These are phyloP conservation scores for Clunio marinus DNA, from an alignment of 2,888 invertebrate genomes.

Conservation along the genomic window DNA sequence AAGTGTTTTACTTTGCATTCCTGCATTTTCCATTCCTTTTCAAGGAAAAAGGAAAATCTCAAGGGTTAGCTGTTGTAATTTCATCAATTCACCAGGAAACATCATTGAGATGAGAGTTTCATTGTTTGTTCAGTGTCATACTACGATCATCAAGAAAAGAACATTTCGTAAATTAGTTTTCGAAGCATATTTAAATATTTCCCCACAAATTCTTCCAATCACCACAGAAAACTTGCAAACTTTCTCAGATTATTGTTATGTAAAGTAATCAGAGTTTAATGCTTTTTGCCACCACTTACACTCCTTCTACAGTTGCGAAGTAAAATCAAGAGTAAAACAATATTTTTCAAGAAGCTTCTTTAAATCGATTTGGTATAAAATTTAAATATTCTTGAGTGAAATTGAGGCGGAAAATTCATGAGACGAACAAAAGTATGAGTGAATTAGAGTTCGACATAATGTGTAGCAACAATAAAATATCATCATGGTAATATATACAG, in stretches of 20 bases:
- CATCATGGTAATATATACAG: too few species aligned
- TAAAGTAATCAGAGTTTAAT: slow-evolving; percentile 18
- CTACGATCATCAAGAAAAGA: neutral
- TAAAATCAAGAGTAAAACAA: neutral
- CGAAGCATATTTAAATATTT: neutral
- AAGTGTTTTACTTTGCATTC: neutral
- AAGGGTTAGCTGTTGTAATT: neutral
- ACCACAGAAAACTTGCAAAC: slow-evolving; percentile 17
- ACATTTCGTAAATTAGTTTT: neutral
- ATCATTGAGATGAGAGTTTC: neutral
- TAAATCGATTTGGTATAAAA: slow-evolving; percentile 19
- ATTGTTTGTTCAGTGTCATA: neutral
- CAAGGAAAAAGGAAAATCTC: too few species aligned
- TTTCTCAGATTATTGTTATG: slow-evolving; percentile 18
- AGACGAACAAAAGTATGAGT: too few species aligned
- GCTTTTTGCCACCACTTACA: neutral
- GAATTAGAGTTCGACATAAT: too few species aligned
- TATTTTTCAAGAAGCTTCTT: neutral
- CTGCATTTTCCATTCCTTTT: too few species aligned
- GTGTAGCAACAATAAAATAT: too few species aligned
- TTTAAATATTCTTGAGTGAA: slow-evolving; percentile 18
- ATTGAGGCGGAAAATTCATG: neutral
- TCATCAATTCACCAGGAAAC: slow-evolving; percentile 9
- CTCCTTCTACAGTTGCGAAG: neutral
- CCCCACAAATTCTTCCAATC: neutral